Evolutionary conservation across 2,888 invertebrate species (phyloP).

Genomic region (Endotricha flammealis): DNA sequence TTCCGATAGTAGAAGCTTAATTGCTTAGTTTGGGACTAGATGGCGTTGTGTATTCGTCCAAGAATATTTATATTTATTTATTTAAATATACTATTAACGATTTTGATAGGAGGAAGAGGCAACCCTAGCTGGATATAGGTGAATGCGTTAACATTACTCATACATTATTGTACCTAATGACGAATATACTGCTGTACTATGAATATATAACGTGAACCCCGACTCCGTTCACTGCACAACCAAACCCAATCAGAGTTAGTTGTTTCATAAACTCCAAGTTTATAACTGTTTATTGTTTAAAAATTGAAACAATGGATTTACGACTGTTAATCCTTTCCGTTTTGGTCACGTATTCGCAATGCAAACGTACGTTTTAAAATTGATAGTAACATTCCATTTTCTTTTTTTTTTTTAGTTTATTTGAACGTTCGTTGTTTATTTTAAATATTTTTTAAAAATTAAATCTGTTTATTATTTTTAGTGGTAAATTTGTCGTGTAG

Average conservation of each 20-base stretch:
- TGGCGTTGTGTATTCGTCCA: no score
- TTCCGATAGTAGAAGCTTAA: no score
- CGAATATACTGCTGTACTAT: conserved; percentile 12
- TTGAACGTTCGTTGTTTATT: background rate
- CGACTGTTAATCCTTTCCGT: conserved; percentile 8
- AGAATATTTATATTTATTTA: no score
- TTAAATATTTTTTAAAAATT: background rate
- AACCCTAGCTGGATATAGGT: conserved; percentile 3
- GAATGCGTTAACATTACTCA: conserved; percentile 4
- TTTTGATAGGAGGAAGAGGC: background rate
- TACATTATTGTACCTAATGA: conserved; percentile 1
- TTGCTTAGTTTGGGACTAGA: no score
- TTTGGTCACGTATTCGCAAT: conserved; percentile 2
- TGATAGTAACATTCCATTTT: no score
- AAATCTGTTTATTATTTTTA: background rate
- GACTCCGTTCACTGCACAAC: conserved; percentile 7
- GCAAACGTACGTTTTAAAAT: conserved; percentile 5
- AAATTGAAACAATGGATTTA: conserved; percentile 13
- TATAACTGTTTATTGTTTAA: conserved; percentile 2
- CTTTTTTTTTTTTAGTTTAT: background rate
- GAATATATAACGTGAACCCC: conserved; percentile 15
- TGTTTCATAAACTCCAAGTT: conserved; percentile 2
- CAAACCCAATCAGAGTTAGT: conserved; percentile 2
- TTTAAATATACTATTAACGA: no score
- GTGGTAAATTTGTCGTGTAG: conserved; percentile 27